Evolutionary conservation across 1,140 invertebrate genomes (phyloP), one percentile per base, ranked within the genome.

Genomic region (Brachionus manjavacas): DNA sequence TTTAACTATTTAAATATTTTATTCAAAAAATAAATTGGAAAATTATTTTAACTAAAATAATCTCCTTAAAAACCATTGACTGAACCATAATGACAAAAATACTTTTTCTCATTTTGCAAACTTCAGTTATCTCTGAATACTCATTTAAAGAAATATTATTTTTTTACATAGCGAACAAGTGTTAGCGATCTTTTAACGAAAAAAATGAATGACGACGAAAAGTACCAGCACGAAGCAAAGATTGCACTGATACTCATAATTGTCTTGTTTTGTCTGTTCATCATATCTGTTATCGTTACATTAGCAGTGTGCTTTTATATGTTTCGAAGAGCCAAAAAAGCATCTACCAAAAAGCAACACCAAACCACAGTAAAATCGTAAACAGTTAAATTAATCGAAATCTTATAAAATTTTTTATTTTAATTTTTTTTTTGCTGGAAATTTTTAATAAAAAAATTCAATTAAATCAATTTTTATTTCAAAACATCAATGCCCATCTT

Each of bases 161-260:
- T 35, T 35, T 35, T 31, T 31, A n/a, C 7, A 35, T 6, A 35
- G 31, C 31, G 0, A 35, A 35, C 31, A 60, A 60, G 52, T 60
- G 52, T 9, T 20, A 60, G 16, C 52, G 25, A 60, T 60, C 23
- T 41, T 41, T 11, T 12, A 3, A 20, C 31, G 31, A 72, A 41
- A 72, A n/a, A 39, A 72, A 72, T 72, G 68, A 41, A 72, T 39
- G 35, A 72, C 35, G 39, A 72, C 8, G 68, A 72, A 2, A 72
- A 39, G n/a, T 72, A 72, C 41, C 9, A 39, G 16, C 39, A 72
- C 16, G 68, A 72, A 72, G 68, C 68, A 16, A 3, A 39, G 12
- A 11, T 72, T 3, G 68, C 68, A 20, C n/a, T 72, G 2, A 72
- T 72, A 39, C 39, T 72, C 16, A 72, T 72, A n/a, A 72, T 72